Base-by-base conservation (phyloP, 2,113 vertebrate genomes). In the Hypanus sabinus region DNA sequence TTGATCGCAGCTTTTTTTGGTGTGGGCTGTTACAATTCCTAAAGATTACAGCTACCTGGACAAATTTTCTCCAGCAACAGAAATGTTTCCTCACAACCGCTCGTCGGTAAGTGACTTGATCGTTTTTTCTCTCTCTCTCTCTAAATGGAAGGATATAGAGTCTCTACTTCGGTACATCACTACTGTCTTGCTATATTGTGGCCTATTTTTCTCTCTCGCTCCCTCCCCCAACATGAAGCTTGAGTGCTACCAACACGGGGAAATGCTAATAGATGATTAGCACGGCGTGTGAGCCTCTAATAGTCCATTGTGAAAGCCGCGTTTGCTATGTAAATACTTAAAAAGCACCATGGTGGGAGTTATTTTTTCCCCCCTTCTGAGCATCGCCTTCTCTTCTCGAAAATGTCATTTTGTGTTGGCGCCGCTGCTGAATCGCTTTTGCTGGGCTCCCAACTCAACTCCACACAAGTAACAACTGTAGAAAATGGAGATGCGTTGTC, bases 81-180 rank as follows among this genome's bases (percentile, higher is more conserved):
- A 94, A 94, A 98, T 98, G 98, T 98, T 98, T 95, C 98, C 97
- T 1, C 98, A 98, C 95, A 98, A 98, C 96, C 96, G 98, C 96
- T 96, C 97, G 87, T 95, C 97, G 97, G 98, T 98, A 96, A 98
- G 98, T 97, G 94, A 77, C 0, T 33, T 62, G 10, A 0, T 1
- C 95, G 94, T 95, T 95, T 71, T 55, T 12, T 55, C 5, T 70
- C 3, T 11, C 94, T 94, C 94, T 94, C 94, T 85, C 94, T 94
- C 81, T 77, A 70, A 92, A 85, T 60, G 94, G 30, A 94, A 94
- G 94, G 94, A 83, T 94, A 94, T 94, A 76, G 94, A 77, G 94
- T 94, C 94, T 94, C 94, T 88, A 85, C 94, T 90, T 95, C 95
- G 94, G 73, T 94, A 94, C 94, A 93, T 79, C 81, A 93, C 94